Base-by-base conservation (phyloP, 2,797 vertebrate genomes). In the Chiloscyllium punctatum region DNA sequence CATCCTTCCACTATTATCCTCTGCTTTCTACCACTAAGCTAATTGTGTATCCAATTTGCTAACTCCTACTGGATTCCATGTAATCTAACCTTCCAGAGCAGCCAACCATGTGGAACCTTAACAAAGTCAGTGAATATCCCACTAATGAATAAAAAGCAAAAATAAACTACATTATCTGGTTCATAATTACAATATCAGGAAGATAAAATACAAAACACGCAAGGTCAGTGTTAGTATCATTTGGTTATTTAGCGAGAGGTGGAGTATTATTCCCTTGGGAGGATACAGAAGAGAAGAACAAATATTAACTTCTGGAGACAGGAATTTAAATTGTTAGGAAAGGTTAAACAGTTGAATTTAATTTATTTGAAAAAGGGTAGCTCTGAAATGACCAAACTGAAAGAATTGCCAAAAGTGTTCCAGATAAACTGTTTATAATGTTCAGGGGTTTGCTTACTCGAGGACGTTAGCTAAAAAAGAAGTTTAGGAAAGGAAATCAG, bases 301-400 rank as follows among this genome's bases (percentile, higher is more conserved):
- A 92, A 92, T 33, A 69, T 92, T 69, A 69, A 92, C 62, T 92
- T n/a, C 25, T 27, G 21, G 90, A 11, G n/a, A 69, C 66, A 42
- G 21, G 90, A 92, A 69, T 42, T 68, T 92, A 92, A 92, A 92
- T 92, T 92, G 69, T 62, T 91, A 66, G 66, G 66, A 69, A 68
- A 92, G 62, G 66, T 69, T 92, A 92, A 68, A 33, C 33, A 18
- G 33, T 92, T 88, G 92, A 62, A 92, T 68, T 68, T 66, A 92
- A 48, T 48, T 48, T 48, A 48, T 48, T 48, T 48, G 88, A 68
- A 68, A 92, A n/a, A 8, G 27, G 33, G 4, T 30, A 25, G 30
- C 11, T 62, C 62, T 57, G 53, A 90, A 30, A 30, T 33, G 53
- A 90, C 27, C 87, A 62, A 90, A 90, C 30, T 62, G 53, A 33